A percentile compares a stretch with the other conserved stretches of the same genome.
These are phyloP conservation scores for Corticium candelabrum DNA, from an alignment of 37 sponge, comb jelly and placozoan genomes.

Conservation along the genomic window DNA sequence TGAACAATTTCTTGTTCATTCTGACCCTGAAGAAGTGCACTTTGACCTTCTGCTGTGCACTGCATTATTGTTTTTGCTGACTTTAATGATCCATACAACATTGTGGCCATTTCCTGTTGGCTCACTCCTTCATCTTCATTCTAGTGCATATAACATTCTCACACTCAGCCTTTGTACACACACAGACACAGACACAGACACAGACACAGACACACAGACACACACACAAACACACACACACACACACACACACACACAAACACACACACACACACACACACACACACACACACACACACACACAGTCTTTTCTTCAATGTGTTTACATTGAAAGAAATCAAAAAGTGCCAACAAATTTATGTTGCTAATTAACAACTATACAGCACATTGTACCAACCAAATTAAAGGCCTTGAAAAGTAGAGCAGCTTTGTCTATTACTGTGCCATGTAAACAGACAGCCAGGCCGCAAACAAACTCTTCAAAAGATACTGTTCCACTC, in stretches of 20 bases:
- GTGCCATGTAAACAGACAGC: slow-evolving; percentile 68
- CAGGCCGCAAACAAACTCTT: slow-evolving; percentile 81
- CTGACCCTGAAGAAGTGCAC: no score
- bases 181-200: neutral
- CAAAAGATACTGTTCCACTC: slow-evolving; percentile 66
- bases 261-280: no score
- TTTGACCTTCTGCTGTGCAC: neutral
- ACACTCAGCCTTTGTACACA: neutral
- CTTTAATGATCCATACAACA: slow-evolving; percentile 35
- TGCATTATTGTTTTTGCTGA: neutral
- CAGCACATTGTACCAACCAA: slow-evolving; percentile 9
- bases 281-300: neutral
- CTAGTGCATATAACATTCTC: no score
- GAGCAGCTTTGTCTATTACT: slow-evolving; percentile 49
- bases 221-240: no score
- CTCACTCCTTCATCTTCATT: slow-evolving; percentile 67
- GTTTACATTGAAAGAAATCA: neutral
- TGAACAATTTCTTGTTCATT: no score
- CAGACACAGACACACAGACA: slow-evolving; percentile 1
- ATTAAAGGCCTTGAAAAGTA: slow-evolving; percentile 78
- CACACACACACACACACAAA: no score
- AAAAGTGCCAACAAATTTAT: neutral
- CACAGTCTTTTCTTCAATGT: neutral
- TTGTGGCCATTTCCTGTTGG: slow-evolving; percentile 41
- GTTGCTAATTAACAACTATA: neutral